phyloP scores from a whole-genome alignment of 2,113 vertebrate genomes.

The mouse (Mus musculus) region DNA sequence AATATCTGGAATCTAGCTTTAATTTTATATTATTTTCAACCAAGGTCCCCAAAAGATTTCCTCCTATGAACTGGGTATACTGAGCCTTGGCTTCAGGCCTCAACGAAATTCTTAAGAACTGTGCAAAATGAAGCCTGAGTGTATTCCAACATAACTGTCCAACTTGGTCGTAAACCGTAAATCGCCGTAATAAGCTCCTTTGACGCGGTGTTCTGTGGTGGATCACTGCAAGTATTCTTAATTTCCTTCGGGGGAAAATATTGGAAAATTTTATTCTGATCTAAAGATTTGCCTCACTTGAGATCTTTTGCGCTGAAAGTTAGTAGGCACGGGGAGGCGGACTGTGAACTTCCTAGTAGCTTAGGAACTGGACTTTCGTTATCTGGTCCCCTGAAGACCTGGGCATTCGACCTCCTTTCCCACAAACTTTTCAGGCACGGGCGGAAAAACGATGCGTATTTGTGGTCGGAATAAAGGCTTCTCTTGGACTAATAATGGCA shows the following conservation, averaged over 20 bases:
- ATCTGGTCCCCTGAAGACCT: background rate
- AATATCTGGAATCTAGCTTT: background rate
- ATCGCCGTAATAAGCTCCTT: background rate
- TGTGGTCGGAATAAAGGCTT: background rate
- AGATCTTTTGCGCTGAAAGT: background rate
- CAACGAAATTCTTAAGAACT: conserved; percentile 31
- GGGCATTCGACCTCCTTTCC: background rate
- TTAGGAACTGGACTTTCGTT: background rate
- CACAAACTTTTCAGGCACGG: background rate
- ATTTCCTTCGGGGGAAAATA: conserved; percentile 19
- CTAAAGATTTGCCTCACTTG: background rate
- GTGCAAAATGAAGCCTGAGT: conserved; percentile 1
- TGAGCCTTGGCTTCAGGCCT: conserved; percentile 10
- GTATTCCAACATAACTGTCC: background rate
- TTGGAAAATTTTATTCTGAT: background rate
- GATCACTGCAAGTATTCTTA: background rate
- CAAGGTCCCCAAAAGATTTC: background rate
- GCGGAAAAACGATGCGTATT: background rate
- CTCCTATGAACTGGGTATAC: background rate
- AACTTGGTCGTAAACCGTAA: background rate
- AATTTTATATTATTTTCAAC: background rate
- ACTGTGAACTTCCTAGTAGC: background rate
- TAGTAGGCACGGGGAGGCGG: background rate
- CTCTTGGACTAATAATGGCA: background rate
- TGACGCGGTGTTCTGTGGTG: background rate